Base-by-base conservation (phyloP, 2,113 vertebrate species). In the Desmodus rotundus region DNA sequence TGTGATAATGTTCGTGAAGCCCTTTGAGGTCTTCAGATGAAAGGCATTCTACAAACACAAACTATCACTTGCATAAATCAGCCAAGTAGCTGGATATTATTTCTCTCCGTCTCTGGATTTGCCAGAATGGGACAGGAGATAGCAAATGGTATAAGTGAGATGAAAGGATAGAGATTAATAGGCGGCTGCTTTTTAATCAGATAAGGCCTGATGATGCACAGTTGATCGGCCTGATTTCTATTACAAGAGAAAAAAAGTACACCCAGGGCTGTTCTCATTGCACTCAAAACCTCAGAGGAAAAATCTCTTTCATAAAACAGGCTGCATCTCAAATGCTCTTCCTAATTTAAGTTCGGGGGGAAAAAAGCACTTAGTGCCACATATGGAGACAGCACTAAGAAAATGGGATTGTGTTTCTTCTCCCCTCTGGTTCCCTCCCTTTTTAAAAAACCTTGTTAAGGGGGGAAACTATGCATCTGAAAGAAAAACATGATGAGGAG, bases 401-500 rank as follows among this genome's bases (percentile, higher is more conserved):
- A 98, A 98, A 98, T 89, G 96, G 95, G 95, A 97, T 98, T 98
- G 87, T 95, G 94, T 98, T 97, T 97, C 95, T 97, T 26, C 26
- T 58, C 36, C 14, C 41, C 14, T 22, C 0, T 19, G 38, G 9
- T 1, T 15, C 28, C 9, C 15, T 43, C 17, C 86, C 43, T 81
- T 96, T 63, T 90, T 89, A 94, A 77, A 47, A 77, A 77, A 94
- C 89, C 94, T 97, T 98, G 97, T 98, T 98, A 98, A 98, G 98
- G 91, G 85, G 93, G 96, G 94, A 98, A 97, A 97, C 89, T 97
- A 97, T 98, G 97, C 98, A 97, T 98, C 95, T 98, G 97, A 98
- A 98, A 97, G 97, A 97, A 98, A 98, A 98, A 98, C 98, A 97
- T 31, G 95, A 97, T 93, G 95, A 97, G 96, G 93, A 98, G 97